These are phyloP conservation scores for Solea senegalensis DNA, from an alignment of 2,113 vertebrate species.

Conservation along the genomic window DNA sequence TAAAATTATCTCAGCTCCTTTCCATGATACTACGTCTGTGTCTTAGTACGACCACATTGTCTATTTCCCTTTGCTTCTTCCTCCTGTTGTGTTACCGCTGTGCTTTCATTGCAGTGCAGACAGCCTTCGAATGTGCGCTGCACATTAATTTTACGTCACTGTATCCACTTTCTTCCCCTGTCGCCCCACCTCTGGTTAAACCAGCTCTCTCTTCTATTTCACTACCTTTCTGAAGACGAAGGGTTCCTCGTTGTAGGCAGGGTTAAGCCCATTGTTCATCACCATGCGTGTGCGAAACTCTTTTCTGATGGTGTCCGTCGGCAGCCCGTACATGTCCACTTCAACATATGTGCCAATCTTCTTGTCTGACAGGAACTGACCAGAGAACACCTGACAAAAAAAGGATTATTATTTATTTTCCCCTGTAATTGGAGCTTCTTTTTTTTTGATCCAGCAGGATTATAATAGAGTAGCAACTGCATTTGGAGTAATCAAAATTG, in stretches of 20 bases:
- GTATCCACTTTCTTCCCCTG: neutral
- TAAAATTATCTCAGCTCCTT: neutral
- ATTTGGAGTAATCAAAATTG: too few relatives aligned
- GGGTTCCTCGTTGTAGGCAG: constrained; percentile 97
- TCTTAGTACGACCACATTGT: neutral
- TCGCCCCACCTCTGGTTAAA: neutral
- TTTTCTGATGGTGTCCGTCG: constrained; percentile 97
- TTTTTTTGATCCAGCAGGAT: neutral
- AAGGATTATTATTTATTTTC: neutral
- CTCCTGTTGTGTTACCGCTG: too few relatives aligned
- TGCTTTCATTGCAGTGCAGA: too few relatives aligned
- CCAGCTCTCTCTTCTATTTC: neutral
- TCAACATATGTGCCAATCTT: constrained; percentile 98
- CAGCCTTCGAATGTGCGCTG: too few relatives aligned
- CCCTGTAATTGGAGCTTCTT: neutral
- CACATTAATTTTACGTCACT: too few relatives aligned
- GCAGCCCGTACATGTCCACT: constrained; percentile 98
- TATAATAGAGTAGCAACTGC: too few relatives aligned
- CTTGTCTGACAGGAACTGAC: constrained; percentile 98
- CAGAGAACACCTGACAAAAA: constrained; percentile 90
- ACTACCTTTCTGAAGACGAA: constrained; percentile 97
- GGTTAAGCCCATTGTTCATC: constrained; percentile 99
- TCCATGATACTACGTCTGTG: neutral
- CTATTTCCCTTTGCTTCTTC: neutral
- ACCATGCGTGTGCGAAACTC: constrained; percentile 98